Conservation (phyloP, 2,113 vertebrate genomes). For the Dryoscopus gambensis region DNA sequence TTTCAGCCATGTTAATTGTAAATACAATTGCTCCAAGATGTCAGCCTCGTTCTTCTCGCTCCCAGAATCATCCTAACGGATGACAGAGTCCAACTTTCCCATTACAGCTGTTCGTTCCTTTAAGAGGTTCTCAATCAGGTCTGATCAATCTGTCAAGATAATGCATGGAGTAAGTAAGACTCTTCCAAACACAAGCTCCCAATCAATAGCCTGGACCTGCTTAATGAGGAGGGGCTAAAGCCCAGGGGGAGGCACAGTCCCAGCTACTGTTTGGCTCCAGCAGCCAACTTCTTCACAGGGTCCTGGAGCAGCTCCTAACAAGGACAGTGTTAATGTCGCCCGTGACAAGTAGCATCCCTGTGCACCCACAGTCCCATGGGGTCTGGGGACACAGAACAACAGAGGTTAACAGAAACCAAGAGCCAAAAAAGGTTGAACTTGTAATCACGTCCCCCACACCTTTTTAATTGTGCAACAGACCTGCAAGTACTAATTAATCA, state of each 20-base stretch:
- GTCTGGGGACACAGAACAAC: constrained; percentile 45
- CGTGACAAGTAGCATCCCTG: constrained; percentile 58
- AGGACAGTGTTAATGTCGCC: constrained; percentile 73
- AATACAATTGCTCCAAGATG: constrained; percentile 90
- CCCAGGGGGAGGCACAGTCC: constrained; percentile 83
- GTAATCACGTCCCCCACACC: neutral
- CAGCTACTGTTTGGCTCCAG: constrained; percentile 55
- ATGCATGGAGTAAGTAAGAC: constrained; percentile 95
- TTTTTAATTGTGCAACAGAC: constrained; percentile 50
- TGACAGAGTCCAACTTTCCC: constrained; percentile 89
- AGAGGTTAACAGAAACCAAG: constrained; percentile 71
- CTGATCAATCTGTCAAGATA: constrained; percentile 99
- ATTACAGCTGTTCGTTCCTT: constrained; percentile 93
- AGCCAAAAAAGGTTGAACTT: constrained; percentile 61
- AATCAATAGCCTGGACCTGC: constrained; percentile 92
- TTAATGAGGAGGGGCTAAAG: constrained; percentile 91
- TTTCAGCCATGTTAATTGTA: constrained; percentile 98
- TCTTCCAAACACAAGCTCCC: constrained; percentile 86
- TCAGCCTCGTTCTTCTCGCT: constrained; percentile 85
- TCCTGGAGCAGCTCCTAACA: constrained; percentile 73
- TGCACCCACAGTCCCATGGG: constrained; percentile 41
- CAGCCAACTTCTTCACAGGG: constrained; percentile 67
- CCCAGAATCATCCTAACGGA: constrained; percentile 87
- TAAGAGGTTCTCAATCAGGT: constrained; percentile 98
- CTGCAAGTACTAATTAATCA: constrained; percentile 60